Base-by-base conservation (phyloP, 2,888 invertebrate genomes). In the Pecten maximus region DNA sequence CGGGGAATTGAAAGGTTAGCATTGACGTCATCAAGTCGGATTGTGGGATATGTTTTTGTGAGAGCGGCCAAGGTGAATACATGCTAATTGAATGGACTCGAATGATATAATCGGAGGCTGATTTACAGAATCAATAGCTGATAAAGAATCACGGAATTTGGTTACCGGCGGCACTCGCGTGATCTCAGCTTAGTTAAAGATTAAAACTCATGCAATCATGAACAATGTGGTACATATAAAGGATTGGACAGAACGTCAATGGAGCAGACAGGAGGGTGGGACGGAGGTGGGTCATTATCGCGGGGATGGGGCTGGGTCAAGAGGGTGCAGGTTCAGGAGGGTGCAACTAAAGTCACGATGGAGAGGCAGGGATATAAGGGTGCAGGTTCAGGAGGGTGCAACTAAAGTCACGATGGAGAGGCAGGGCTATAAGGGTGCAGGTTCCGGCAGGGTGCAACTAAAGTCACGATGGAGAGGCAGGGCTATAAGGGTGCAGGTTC, bases 21-120 rank as follows among this genome's bases (percentile, higher is more conserved):
- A 74, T 74, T 74, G 74, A 74, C 74, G 74, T 74, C 74, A 74
- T 74, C 28, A 28, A 35, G 74, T 28, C 74, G 23, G 74, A 35
- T 74, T 74, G 74, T 74, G 74, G 74, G 74, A 74, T 74, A 74
- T 74, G 74, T 74, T 74, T 74, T 74, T 74, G 74, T 74, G 35
- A 74, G 35, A 0, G 35, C 28, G 35, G 35, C 3, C 12, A 16
- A 74, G 74, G 74, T 74, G 74, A 74, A 74, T 74, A 74, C 74
- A 28, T 28, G 35, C 74, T 74, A 74, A 74, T 74, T 74, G 74
- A 74, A 74, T 74, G 74, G 10, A 15, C 74, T 23, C 74, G 28
- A 74, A 74, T 74, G 74, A 74, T 74, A 74, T 35, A 74, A 74
- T 35, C 74, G 74, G 28, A 6, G 8, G 35, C 0, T 74, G 74